Evolutionary conservation across 2,888 invertebrate genomes (phyloP).

Genomic region (Spodoptera exigua): DNA sequence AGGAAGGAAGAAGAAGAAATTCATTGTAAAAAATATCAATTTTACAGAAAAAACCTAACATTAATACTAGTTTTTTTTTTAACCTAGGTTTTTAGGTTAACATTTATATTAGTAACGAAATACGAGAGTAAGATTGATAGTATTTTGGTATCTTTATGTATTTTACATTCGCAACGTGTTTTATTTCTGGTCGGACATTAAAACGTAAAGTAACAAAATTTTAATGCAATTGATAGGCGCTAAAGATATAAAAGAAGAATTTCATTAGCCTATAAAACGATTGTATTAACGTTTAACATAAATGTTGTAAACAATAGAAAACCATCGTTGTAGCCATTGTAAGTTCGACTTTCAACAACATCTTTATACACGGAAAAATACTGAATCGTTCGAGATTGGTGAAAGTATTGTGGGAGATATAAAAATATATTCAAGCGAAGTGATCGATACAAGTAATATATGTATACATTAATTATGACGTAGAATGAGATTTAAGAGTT

Average conservation of each 20-base stretch:
- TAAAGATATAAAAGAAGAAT: conserved; percentile 4
- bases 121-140: too few species aligned
- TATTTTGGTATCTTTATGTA: too few species aligned
- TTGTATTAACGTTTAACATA: conserved; percentile 23
- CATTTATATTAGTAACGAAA: too few species aligned
- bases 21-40: too few species aligned
- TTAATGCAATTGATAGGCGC: conserved; percentile 9
- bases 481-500: not conserved
- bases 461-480: conserved; percentile 22
- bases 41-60: too few species aligned
- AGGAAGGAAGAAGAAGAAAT: too few species aligned
- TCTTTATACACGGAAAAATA: conserved; percentile 29
- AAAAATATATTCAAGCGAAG: conserved; percentile 16
- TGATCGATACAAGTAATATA: conserved; percentile 7
- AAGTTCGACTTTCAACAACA: conserved; percentile 10
- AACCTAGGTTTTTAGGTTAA: too few species aligned
- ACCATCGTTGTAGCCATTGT: conserved; percentile 25
- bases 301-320: conserved; percentile 41
- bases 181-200: conserved; percentile 2
- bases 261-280: conserved; percentile 32
- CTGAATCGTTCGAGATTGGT: conserved; percentile 28
- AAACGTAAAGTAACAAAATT: conserved; percentile 14
- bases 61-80: too few species aligned
- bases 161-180: not conserved
- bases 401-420: conserved; percentile 38